Base-by-base conservation (phyloP, 2,888 invertebrate genomes). In the Heliothis peltigera region DNA sequence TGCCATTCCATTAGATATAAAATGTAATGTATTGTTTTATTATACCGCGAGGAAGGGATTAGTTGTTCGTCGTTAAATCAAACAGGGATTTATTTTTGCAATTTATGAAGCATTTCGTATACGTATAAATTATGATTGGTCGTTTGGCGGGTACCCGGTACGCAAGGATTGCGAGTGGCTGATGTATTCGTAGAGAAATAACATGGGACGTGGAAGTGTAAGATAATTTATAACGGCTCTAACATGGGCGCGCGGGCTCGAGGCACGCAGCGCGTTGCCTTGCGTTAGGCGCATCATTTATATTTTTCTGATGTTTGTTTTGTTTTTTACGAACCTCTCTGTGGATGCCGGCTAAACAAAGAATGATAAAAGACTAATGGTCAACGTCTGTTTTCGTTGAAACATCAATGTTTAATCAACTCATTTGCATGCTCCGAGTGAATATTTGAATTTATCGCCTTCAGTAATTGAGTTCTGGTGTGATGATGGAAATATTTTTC, bases 231-330 rank as follows among this genome's bases (percentile, higher is more conserved):
- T 93, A 89, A 92, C 89, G 80, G 74, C 82, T 90, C 88, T 85
- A 92, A 90, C 90, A 86, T 87, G 86, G 87, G 83, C 88, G 88
- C 89, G 87, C 84, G 82, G 80, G 81, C 84, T 80, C 88, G 87
- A 80, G 86, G 86, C 91, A 87, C 87, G 89, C 87, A 84, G 84
- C 86, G 84, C 89, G 92, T 89, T 91, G 92, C 90, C 89, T 91
- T 88, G 86, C 87, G 92, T 94, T 93, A 93, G 92, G 86, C 88
- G 91, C 91, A 92, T 94, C 93, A 93, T 94, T 95, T 93, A 94
- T 94, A 94, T 94, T 93, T 91, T 92, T 91, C 88, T 90, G 85
- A 90, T 91, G 92, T 93, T 92, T 93, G 91, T 92, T 91, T 92
- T 90, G 86, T 91, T 85, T 92, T 92, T 92, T 91, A 90, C 87